A percentile compares a stretch with the other conserved stretches of the same genome.
Conservation (phyloP, 2,888 invertebrate genomes). For the Volucella bombylans region DNA sequence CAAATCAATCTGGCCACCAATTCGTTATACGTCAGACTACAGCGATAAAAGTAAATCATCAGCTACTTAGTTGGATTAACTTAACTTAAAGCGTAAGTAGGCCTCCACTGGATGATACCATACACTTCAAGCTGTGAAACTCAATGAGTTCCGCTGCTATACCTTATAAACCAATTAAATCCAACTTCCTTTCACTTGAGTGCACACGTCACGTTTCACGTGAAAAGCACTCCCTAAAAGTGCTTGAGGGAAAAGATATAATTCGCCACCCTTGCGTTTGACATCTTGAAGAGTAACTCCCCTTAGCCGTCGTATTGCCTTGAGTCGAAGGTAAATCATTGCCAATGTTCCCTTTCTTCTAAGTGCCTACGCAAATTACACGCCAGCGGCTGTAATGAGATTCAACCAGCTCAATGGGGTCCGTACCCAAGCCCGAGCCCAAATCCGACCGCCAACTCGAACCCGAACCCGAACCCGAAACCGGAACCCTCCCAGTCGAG, state of each 20-base stretch:
- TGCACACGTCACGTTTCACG: neutral
- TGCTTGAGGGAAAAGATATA: constrained; percentile 32
- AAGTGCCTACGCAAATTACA: constrained; percentile 55
- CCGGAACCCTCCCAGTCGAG: too few relatives aligned
- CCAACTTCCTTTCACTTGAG: constrained; percentile 2
- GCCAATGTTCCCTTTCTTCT: constrained; percentile 23
- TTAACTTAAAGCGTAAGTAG: neutral
- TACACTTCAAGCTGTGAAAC: neutral
- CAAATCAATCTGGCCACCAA: too few relatives aligned
- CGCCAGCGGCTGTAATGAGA: constrained; percentile 44
- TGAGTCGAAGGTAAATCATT: constrained; percentile 47
- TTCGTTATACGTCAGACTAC: too few relatives aligned
- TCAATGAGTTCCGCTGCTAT: constrained; percentile 32
- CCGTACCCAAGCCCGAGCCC: constrained; percentile 17
- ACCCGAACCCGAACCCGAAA: too few relatives aligned
- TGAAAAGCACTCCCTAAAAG: constrained; percentile 1
- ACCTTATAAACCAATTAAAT: constrained; percentile 46
- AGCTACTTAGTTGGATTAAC: too few relatives aligned
- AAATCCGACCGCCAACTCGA: too few relatives aligned
- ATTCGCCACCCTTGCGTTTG: constrained; percentile 34
- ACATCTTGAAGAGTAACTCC: constrained; percentile 15
- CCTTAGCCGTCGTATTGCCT: neutral
- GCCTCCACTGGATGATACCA: neutral
- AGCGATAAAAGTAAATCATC: too few relatives aligned
- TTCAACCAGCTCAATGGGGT: constrained; percentile 48